Evolutionary conservation across 2,888 invertebrate genomes (phyloP).

Genomic region (Patella depressa): DNA sequence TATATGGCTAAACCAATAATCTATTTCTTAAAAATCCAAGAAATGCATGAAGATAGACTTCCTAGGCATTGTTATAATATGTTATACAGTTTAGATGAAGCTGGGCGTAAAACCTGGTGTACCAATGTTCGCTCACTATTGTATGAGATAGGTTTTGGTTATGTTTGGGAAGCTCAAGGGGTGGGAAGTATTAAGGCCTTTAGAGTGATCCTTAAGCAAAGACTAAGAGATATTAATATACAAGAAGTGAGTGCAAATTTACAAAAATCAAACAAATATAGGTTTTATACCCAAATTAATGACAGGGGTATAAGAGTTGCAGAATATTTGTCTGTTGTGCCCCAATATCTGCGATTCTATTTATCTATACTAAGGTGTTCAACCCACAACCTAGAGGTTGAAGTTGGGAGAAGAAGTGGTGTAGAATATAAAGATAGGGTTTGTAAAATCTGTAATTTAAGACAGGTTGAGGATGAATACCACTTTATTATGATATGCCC

Average conservation of each 20-base stretch:
- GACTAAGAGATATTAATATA: neutral
- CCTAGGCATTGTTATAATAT: neutral
- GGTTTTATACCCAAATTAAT: neutral
- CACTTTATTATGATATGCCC: conserved; percentile 7
- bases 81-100: neutral
- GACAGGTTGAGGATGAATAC: conserved; percentile 10
- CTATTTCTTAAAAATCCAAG: conserved; percentile 9
- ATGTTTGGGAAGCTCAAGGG: neutral
- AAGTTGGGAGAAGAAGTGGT: neutral
- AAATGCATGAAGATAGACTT: conserved; percentile 8
- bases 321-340: neutral
- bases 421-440: conserved; percentile 2
- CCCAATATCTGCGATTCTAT: conserved; percentile 11
- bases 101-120: conserved; percentile 6
- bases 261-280: neutral
- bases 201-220: neutral
- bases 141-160: conserved; percentile 7
- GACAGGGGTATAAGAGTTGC: neutral
- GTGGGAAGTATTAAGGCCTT: conserved; percentile 3
- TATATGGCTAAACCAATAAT: conserved; percentile 8
- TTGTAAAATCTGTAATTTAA: conserved; percentile 6
- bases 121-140: conserved; percentile 7
- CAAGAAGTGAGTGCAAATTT: neutral
- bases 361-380: conserved; percentile 8
- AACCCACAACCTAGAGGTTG: conserved; percentile 5